Evolutionary conservation across 2,888 invertebrate species (phyloP).

Genomic region (Orthonevra nobilis): DNA sequence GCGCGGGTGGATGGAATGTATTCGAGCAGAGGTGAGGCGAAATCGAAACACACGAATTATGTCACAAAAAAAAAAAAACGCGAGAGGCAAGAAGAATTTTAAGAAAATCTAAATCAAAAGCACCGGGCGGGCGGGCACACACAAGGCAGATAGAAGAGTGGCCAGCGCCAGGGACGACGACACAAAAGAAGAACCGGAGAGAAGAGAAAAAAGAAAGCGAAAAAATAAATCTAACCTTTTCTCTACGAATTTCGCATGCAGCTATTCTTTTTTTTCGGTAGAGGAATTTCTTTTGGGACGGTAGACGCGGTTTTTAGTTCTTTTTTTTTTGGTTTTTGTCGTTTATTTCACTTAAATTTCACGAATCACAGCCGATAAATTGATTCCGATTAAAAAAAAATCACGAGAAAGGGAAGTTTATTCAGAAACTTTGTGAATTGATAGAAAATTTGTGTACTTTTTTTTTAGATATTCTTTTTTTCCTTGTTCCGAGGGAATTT

Average conservation of each 20-base stretch:
- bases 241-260: conserved; percentile 42
- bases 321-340: conserved; percentile 8
- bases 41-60: conserved; percentile 62
- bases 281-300: too few relatives aligned
- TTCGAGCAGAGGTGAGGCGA: conserved; percentile 45
- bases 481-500: conserved; percentile 25
- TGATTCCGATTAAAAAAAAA: not conserved
- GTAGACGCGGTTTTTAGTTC: too few relatives aligned
- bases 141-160: conserved; percentile 27
- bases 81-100: conserved; percentile 18
- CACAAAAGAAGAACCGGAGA: conserved; percentile 34
- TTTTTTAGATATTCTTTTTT: conserved; percentile 15
- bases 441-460: not conserved
- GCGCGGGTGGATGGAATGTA: too few relatives aligned
- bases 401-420: conserved; percentile 6
- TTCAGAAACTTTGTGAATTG: conserved; percentile 15
- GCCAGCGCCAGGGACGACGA: conserved; percentile 3
- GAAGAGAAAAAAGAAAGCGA: conserved; percentile 62
- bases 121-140: conserved; percentile 20
- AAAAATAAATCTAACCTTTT: conserved; percentile 46
- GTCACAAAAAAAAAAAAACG: conserved; percentile 38
- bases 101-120: conserved; percentile 43
- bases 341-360: conserved; percentile 27
- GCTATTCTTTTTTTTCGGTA: conserved; percentile 21
- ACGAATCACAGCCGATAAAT: conserved; percentile 26